phyloP scores from a whole-genome alignment of 2,113 vertebrate genomes.

The Microcebus ravelobensis region DNA sequence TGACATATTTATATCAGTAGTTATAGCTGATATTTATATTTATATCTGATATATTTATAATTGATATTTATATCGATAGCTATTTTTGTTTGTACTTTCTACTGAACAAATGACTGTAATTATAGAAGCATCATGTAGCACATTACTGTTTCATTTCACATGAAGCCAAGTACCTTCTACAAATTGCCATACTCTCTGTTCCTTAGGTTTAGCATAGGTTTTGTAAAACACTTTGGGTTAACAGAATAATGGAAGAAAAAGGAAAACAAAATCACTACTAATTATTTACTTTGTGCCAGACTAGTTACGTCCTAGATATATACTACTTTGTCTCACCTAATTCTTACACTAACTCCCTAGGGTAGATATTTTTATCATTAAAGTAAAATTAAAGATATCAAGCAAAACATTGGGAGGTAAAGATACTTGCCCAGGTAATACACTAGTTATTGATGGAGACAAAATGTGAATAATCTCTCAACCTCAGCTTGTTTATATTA shows the following conservation, averaged over 20 bases:
- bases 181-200: not conserved
- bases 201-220: not conserved
- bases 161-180: not conserved
- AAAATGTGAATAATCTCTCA: not conserved
- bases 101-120: not conserved
- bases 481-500: not conserved
- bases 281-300: not conserved
- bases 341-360: not conserved
- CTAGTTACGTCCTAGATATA: not conserved
- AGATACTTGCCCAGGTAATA: not conserved
- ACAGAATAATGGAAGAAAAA: not conserved
- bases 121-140: not conserved
- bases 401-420: not conserved
- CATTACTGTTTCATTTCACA: not conserved
- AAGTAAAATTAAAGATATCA: not conserved
- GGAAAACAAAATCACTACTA: not conserved
- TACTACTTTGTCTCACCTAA: not conserved
- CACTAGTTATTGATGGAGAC: not conserved
- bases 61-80: not conserved
- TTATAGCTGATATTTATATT: too few relatives aligned
- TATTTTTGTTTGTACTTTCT: not conserved
- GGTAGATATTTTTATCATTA: not conserved
- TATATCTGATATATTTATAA: too few relatives aligned
- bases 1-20: not conserved
- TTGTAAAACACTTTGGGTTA: not conserved